These are phyloP conservation scores for Ennomos fuscantarius DNA, from an alignment of 2,888 invertebrate genomes.

Conservation along the genomic window DNA sequence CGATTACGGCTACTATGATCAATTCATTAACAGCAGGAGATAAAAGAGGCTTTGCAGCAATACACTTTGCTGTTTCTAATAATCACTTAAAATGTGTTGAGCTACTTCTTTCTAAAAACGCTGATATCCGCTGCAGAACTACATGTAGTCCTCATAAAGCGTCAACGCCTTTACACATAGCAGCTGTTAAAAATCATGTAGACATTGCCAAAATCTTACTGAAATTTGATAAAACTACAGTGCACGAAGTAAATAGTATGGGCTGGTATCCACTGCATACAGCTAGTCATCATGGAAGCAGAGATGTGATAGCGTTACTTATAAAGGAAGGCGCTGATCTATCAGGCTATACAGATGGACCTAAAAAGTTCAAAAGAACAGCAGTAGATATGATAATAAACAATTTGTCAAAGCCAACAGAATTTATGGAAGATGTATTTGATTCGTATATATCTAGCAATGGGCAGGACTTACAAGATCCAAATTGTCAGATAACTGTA, in stretches of 20 bases:
- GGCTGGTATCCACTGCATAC: constrained; percentile 70
- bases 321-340: constrained; percentile 77
- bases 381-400: constrained; percentile 82
- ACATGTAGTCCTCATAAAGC: constrained; percentile 69
- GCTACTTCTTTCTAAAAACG: constrained; percentile 70
- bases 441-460: constrained; percentile 80
- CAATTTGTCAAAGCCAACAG: constrained; percentile 79
- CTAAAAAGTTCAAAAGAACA: constrained; percentile 69
- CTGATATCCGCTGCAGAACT: constrained; percentile 74
- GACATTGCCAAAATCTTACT: constrained; percentile 69
- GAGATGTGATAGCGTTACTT: constrained; percentile 80
- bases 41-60: constrained; percentile 75
- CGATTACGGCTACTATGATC: constrained; percentile 58
- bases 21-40: constrained; percentile 66
- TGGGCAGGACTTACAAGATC: constrained; percentile 60
- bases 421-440: constrained; percentile 81
- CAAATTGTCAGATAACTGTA: constrained; percentile 74
- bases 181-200: constrained; percentile 69
- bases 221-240: constrained; percentile 67
- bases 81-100: constrained; percentile 77
- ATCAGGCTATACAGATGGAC: constrained; percentile 69
- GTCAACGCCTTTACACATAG: constrained; percentile 78
- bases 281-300: constrained; percentile 84
- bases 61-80: constrained; percentile 84
- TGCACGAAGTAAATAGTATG: constrained; percentile 72